phyloP scores from a whole-genome alignment of 2,888 invertebrate genomes.

The Pimpla rufipes region DNA sequence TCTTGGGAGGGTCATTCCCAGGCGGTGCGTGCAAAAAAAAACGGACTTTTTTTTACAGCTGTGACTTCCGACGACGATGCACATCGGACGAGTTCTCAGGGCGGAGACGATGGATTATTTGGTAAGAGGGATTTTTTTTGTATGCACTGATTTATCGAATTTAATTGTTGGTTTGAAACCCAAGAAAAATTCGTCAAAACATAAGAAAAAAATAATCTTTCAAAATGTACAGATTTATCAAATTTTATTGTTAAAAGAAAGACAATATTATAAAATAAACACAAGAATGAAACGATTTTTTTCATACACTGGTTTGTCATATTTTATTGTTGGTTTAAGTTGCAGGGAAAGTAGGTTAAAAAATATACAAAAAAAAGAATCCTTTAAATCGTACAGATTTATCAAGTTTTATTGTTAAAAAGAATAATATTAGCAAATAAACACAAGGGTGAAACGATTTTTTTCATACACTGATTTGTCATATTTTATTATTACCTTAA shows the following conservation, averaged over 20 bases:
- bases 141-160: slow-evolving; percentile 40
- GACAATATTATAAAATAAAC: slow-evolving; percentile 63
- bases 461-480: too few relatives aligned
- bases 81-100: background rate
- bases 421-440: too few relatives aligned
- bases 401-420: too few relatives aligned
- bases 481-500: too few relatives aligned
- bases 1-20: background rate
- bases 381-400: too few relatives aligned
- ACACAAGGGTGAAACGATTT: too few relatives aligned
- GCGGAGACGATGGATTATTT: background rate
- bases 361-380: too few relatives aligned
- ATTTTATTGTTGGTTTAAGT: too few relatives aligned
- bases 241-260: slow-evolving; percentile 70
- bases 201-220: too few relatives aligned
- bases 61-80: background rate
- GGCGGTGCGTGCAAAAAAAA: background rate
- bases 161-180: slow-evolving; percentile 22
- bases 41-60: background rate
- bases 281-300: too few relatives aligned
- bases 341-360: too few relatives aligned
- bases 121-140: background rate
- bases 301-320: too few relatives aligned
- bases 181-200: background rate
- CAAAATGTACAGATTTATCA: slow-evolving; percentile 61